These are phyloP conservation scores for Intellagama lesueurii DNA, from an alignment of 2,797 vertebrate species.

Conservation along the genomic window DNA sequence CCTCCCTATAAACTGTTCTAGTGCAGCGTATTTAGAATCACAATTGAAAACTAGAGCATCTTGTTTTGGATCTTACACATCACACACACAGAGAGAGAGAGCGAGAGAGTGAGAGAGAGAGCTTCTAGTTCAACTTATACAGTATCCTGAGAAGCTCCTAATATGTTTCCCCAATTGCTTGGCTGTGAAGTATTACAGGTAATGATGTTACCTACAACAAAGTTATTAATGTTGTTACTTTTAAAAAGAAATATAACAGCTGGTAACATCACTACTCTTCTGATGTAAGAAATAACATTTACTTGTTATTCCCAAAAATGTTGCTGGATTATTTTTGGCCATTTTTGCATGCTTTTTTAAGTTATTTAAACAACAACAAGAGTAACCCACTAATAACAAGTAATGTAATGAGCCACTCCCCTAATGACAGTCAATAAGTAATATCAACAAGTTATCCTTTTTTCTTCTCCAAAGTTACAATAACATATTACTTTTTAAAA, in stretches of 20 bases:
- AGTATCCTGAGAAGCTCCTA: not conserved
- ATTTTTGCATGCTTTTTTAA: not conserved
- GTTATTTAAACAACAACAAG: not conserved
- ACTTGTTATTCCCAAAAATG: not conserved
- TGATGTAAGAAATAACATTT: not conserved
- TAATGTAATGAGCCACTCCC: not conserved
- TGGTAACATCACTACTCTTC: not conserved
- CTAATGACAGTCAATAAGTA: not conserved
- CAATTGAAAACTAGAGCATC: too few species aligned
- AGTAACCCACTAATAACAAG: not conserved
- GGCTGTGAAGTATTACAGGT: too few species aligned
- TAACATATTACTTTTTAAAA: not conserved
- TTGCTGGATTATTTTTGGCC: not conserved
- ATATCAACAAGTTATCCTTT: not conserved
- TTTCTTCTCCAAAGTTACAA: not conserved
- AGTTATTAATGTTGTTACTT: not conserved
- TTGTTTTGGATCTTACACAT: not conserved
- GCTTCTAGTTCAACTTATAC: not conserved
- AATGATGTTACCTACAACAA: not conserved
- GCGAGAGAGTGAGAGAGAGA: not conserved
- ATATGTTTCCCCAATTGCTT: not conserved
- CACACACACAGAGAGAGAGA: too few species aligned
- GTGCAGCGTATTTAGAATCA: too few species aligned
- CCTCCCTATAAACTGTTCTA: not conserved
- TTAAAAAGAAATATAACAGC: not conserved